Base-by-base conservation (phyloP, 2,113 vertebrate genomes). In the Bufo gargarizans region DNA sequence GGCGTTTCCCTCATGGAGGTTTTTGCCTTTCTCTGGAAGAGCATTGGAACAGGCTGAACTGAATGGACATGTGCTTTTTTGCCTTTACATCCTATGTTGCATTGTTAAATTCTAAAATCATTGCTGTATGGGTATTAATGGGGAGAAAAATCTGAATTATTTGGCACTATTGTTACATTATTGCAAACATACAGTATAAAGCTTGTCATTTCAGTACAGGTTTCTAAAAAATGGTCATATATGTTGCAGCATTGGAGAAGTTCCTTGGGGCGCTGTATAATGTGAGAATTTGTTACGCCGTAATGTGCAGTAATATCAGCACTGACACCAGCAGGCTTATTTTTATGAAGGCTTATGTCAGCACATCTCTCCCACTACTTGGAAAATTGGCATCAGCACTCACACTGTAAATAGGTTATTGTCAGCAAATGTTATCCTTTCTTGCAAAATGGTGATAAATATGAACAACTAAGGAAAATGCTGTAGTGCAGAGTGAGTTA, bases 311-410 rank as follows among this genome's bases (percentile, higher is more conserved):
- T 76, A 58, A 72, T 74, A 74, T 56, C 74, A 71, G 19, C 67
- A 74, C 53, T 88, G 63, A 88, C 78, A 14, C 33, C 47, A 88
- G 78, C 86, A 82, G 49, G 45, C 45, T 65, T 87, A 79, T 69
- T 87, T 71, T 72, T 82, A 79, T 87, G 86, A 87, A 72, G 78
- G 63, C 58, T 61, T 77, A 59, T 88, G 78, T 88, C 86, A 88
- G 86, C 86, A 82, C 50, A 61, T 88, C 86, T 81, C 53, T 33
- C 63, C 65, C 4, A 49, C 65, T 74, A 61, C 22, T 80, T 10
- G 43, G 50, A 74, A 81, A 22, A 72, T 71, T 74, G 67, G 78
- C 65, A 81, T 87, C 86, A 87, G 86, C 86, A 86, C 59, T 69
- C 61, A 80, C 49, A 53, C 61, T 55, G 59, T 65, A 87, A 87